Evolutionary conservation across 2,888 invertebrate species (phyloP), one percentile per base, ranked within the genome.

Genomic region (Ecliptopera silaceata): DNA sequence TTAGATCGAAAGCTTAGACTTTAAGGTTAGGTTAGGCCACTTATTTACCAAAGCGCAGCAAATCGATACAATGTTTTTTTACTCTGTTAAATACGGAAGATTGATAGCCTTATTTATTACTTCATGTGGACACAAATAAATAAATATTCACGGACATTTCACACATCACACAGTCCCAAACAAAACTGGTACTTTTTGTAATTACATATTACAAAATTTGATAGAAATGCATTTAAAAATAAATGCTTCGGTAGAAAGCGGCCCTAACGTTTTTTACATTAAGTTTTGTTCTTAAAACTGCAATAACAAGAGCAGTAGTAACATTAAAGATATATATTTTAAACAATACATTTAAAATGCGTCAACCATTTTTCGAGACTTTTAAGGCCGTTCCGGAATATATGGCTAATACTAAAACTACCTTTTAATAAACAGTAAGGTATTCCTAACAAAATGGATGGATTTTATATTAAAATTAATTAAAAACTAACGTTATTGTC

Each of bases 401-500:
- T 6, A 22, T 17, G 22, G 41, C 36, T 10, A 36, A 36, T 15
- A 36, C 36, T 15, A 2, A 2, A 8, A 6, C 15, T 15, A 41
- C 20, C 20, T 20, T 20, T 3, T 3, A 20, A 47, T 39, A n/a
- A n/a, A n/a, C n/a, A n/a, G n/a, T n/a, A n/a, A 12, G 39, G 34
- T 20, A 17, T 39, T 31, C 31, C 39, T 46, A 63, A 61, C 54
- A 59, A 59, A 76, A 71, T 76, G 80, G 81, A 82, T 82, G 82
- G 81, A 82, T 66, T 77, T 36, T 70, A 75, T 61, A 71, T 72
- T 72, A 75, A 78, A 64, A 64, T 73, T 72, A 64, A 64, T 66
- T 67, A 68, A 69, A 54, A 72, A 66, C 69, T 74, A 74, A 69
- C 67, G 66, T 81, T 80, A 82, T 80, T 82, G 80, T 82, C 80